Conservation (phyloP, 2,888 invertebrate species). For the Dasypogon diadema region DNA sequence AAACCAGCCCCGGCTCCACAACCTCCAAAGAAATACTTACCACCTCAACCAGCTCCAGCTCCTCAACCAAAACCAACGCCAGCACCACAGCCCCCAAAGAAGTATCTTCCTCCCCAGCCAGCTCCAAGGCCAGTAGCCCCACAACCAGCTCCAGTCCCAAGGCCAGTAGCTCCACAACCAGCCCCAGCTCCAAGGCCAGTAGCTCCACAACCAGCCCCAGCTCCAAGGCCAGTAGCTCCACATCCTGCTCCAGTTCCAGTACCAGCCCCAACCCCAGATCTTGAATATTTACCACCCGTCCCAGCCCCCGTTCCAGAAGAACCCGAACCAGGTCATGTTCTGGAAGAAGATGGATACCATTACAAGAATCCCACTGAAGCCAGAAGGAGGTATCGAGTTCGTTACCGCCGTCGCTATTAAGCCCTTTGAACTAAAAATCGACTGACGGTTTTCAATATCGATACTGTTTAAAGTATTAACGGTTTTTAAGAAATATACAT, state of each 20-base stretch:
- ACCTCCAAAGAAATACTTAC: neutral
- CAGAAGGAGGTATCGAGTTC: constrained; percentile 9
- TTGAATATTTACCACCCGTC: constrained; percentile 17
- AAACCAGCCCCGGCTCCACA: neutral
- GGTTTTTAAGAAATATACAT: neutral
- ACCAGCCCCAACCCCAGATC: neutral
- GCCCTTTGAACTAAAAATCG: neutral
- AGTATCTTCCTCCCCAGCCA: neutral
- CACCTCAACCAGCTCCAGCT: neutral
- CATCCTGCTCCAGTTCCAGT: neutral
- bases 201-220: neutral
- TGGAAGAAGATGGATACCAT: constrained; percentile 35
- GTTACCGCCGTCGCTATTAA: constrained; percentile 31
- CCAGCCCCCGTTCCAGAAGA: neutral
- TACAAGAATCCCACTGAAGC: constrained; percentile 14
- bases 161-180: neutral
- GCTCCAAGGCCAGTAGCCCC: neutral
- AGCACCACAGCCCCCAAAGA: neutral
- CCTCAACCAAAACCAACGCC: neutral
- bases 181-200: neutral
- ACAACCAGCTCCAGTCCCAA: neutral
- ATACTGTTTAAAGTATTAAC: constrained; percentile 23
- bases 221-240: neutral
- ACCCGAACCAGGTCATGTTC: constrained; percentile 16
- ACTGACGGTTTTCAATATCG: neutral